Percentiles rank a stretch among this genome's conserved stretches.
These are phyloP conservation scores for Rhabdornis inornatus DNA, from an alignment of 2,113 vertebrate species.

Conservation along the genomic window DNA sequence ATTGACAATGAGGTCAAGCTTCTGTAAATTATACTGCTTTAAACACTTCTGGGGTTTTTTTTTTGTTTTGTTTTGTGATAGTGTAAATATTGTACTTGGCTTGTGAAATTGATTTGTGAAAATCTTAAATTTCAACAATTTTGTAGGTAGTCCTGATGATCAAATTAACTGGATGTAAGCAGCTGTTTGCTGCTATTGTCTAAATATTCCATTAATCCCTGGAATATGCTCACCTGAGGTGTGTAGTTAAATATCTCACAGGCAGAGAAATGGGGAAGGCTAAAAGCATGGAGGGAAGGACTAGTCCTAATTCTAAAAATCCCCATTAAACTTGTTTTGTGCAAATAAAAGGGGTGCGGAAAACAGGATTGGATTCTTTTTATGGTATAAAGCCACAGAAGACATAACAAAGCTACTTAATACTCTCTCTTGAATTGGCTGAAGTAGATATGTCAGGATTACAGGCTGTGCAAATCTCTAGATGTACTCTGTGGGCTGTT, in stretches of 20 bases:
- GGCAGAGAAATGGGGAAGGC: background rate
- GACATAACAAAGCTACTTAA: conserved; percentile 47
- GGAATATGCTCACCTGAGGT: background rate
- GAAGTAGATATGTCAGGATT: conserved; percentile 62
- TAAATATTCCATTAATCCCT: background rate
- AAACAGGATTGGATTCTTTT: conserved; percentile 19
- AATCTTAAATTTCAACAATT: background rate
- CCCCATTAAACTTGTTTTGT: background rate
- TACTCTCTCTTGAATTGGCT: conserved; percentile 45
- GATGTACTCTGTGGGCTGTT: conserved; percentile 30
- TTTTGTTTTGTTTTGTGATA: background rate
- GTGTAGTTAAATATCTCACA: background rate
- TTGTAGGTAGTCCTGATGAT: background rate
- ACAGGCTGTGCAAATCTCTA: conserved; percentile 54
- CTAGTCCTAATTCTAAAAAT: background rate
- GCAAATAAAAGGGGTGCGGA: background rate
- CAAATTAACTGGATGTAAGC: background rate
- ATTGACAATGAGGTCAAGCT: background rate
- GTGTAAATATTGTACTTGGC: background rate
- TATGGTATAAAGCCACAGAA: conserved; percentile 28
- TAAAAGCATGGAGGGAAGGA: background rate
- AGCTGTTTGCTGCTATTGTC: background rate
- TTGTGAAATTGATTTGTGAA: background rate
- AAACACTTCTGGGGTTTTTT: background rate
- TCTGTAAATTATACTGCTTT: background rate